A percentile compares a stretch with the other conserved stretches of the same genome.
Conservation (phyloP, 2,888 invertebrate genomes). For the Syrphus vitripennis region DNA sequence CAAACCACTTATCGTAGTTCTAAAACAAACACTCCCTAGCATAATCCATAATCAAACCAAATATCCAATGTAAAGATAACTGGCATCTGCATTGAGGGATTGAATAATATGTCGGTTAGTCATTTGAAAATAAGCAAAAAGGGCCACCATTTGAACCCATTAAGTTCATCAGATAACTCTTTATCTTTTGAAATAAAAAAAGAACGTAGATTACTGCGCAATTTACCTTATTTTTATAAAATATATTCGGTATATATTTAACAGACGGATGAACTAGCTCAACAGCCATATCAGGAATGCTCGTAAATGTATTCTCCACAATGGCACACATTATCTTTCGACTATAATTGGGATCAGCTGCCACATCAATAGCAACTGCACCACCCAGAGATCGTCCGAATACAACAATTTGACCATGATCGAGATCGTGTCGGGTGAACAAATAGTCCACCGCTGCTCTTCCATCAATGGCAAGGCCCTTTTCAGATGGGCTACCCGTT, state of each 20-base stretch:
- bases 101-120: no score
- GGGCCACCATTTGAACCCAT: no score
- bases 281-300: slow-evolving; percentile 95
- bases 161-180: no score
- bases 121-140: no score
- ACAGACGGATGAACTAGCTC: slow-evolving; percentile 85
- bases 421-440: slow-evolving; percentile 90
- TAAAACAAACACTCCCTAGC: no score
- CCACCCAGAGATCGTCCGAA: slow-evolving; percentile 95
- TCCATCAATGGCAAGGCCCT: slow-evolving; percentile 93
- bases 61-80: no score
- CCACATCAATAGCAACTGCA: slow-evolving; percentile 94
- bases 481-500: slow-evolving; percentile 93
- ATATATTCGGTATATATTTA: slow-evolving; percentile 90
- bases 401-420: slow-evolving; percentile 91
- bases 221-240: slow-evolving; percentile 94
- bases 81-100: no score
- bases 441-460: slow-evolving; percentile 93
- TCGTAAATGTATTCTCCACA: slow-evolving; percentile 97
- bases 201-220: background rate
- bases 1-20: no score
- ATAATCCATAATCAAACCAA: no score
- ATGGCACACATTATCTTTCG: slow-evolving; percentile 92
- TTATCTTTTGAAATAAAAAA: background rate
- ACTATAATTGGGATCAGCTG: slow-evolving; percentile 88